Evolutionary conservation across 2,797 vertebrate genomes (phyloP), one percentile per base, ranked within the genome.

Genomic region (Sandelia bainsii): DNA sequence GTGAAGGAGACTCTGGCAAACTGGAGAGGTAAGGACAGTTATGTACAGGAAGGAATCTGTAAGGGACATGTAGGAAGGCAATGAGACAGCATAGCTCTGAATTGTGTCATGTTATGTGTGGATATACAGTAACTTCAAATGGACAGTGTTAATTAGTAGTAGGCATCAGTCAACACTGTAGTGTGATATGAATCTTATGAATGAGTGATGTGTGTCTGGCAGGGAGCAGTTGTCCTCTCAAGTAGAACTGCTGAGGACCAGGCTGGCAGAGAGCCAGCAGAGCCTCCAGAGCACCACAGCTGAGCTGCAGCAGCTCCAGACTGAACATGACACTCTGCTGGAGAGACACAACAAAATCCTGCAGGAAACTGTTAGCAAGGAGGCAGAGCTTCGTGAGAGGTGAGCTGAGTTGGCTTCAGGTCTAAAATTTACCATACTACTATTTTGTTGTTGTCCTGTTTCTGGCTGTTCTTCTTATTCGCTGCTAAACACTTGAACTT

Each of bases 301-400:
- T 4, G 98, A 99, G 75, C 93, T 98, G 51, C 97, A 97, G 79
- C 89, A 95, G 3, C 81, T 99, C 77, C 98, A 99, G 66, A 85
- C 83, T 10, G 96, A 99, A 72, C 97, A 99, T 0, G 96, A 98
- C 87, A 95, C 96, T 16, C 93, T 99, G 48, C 93, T 98, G 79
- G 98, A 99, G 87, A 95, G 97, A 27, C 98, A 99, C 93, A 99
- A 97, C 91, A 96, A 96, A 87, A 97, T 97, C 90, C 95, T 99
- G 44, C 98, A 99, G 87, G 97, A 99, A 89, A 97, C 93, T 0
- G 92, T 99, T 23, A 87, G 88, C 69, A 99, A 98, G 87, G 98
- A 99, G 89, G 97, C 97, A 0, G 97, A 98, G 77, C 96, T 99
- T 44, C 93, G 97, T 1, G 97, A 99, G 91, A 97, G 96, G 98